Conservation (phyloP, 2,888 invertebrate species). For the Agrotis puta region DNA sequence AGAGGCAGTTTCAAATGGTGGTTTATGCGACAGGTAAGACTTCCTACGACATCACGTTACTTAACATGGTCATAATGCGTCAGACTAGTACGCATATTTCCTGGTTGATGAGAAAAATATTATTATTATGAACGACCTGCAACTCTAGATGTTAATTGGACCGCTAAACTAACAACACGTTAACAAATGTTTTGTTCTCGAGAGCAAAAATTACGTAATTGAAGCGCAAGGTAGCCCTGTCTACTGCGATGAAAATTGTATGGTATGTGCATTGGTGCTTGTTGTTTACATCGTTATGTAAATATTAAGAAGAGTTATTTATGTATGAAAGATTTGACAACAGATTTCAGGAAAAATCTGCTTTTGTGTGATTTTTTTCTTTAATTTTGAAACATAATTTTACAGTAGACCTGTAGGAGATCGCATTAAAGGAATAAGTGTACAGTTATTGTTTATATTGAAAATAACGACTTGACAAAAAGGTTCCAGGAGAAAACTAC, state of each 20-base stretch:
- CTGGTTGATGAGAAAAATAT: conserved; percentile 27
- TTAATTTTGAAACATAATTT: too few relatives aligned
- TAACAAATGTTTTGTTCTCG: conserved; percentile 21
- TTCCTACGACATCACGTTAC: conserved; percentile 8
- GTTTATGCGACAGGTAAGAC: conserved; percentile 4
- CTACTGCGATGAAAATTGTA: background rate
- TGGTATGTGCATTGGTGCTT: conserved; percentile 2
- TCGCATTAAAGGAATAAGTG: too few relatives aligned
- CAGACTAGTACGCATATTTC: conserved; percentile 24
- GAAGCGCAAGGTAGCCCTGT: background rate
- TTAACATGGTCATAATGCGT: conserved; percentile 31
- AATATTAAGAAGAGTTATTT: too few relatives aligned
- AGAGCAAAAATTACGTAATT: conserved; percentile 16
- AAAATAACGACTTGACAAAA: too few relatives aligned
- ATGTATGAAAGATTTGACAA: too few relatives aligned
- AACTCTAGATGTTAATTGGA: conserved; percentile 22
- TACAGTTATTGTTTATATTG: too few relatives aligned
- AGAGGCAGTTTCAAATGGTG: conserved; percentile 23
- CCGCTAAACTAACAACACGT: conserved; percentile 6
- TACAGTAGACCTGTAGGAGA: too few relatives aligned
- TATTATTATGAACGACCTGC: background rate
- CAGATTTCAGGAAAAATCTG: too few relatives aligned
- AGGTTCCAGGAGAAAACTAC: too few relatives aligned
- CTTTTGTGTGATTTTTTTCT: too few relatives aligned
- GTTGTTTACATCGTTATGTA: conserved; percentile 2